Evolutionary conservation across 2,797 vertebrate genomes (phyloP), one percentile per base, ranked within the genome.

Genomic region (Octomys mimax): DNA sequence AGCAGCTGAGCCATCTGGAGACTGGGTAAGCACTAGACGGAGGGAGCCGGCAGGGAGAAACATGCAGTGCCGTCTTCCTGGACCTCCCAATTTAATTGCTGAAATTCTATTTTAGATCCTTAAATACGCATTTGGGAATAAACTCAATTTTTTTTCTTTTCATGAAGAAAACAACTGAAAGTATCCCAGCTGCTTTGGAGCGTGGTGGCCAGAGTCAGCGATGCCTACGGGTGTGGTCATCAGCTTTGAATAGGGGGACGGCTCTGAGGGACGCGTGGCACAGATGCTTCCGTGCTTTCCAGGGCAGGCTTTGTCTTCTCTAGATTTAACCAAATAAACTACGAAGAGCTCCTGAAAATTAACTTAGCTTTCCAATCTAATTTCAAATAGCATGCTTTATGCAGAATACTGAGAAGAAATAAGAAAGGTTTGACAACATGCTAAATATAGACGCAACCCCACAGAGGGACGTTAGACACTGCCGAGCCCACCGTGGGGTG

Each of bases 31-130:
- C n/a, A 59, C 7, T 6, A 61, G 54, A 66, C 21, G 57, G 36
- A 54, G 16, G 49, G 14, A 91, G 12, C 10, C 54, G 19, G 71
- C 57, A 33, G 31, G 49, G n/a, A 88, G 68, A 92, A 91, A n/a
- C 16, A 18, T 1, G 4, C 84, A 64, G 18, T 66, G 3, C 7
- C 24, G 61, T 52, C 31, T 75, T 90, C 49, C n/a, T 24, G 24
- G 82, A 28, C 14, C 16, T 94, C 82, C 92, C 52, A 75, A 91
- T n/a, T 87, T 71, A 84, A 92, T 61, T 90, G 82, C 81, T 92
- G 87, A 89, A 89, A 54, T 54, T 91, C 86, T 85, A 92, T 88
- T 94, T 94, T 92, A 81, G 86, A 66, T 84, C 66, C 79, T 87
- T 91, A 89, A 93, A 83, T 84, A 93, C 42, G 70, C 80, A 79